These are phyloP conservation scores for Leptinotarsa defecta DNA, from an alignment of 1,140 invertebrate species.

Conservation along the genomic window DNA sequence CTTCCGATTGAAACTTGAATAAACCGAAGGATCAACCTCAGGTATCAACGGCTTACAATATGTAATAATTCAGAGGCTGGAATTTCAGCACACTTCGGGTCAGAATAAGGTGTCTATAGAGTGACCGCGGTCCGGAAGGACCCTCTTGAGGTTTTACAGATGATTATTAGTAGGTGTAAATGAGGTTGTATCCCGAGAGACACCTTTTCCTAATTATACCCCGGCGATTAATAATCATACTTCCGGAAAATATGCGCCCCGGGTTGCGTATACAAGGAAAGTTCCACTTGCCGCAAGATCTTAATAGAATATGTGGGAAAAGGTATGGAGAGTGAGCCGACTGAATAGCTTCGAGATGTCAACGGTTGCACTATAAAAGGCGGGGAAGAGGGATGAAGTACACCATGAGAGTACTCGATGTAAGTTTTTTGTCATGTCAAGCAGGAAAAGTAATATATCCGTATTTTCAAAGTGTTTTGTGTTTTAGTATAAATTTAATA, in stretches of 20 bases:
- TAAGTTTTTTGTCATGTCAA: too few species aligned
- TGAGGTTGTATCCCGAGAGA: conserved; percentile 23
- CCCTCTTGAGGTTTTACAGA: conserved; percentile 27
- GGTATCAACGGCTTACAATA: conserved; percentile 8
- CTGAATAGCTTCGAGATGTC: too few species aligned
- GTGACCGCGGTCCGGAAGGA: conserved; percentile 16
- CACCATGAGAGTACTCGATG: too few species aligned
- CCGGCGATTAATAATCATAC: conserved; percentile 24
- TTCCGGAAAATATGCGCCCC: conserved; percentile 12
- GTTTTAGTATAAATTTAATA: too few species aligned
- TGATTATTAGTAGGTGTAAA: conserved; percentile 28
- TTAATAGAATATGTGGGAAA: conserved; percentile 6
- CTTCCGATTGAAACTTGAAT: not conserved
- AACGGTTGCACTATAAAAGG: too few species aligned
- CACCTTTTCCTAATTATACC: conserved; percentile 26
- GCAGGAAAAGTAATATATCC: too few species aligned
- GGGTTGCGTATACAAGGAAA: not conserved
- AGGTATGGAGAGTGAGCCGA: too few species aligned
- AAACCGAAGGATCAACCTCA: conserved; percentile 2
- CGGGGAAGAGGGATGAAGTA: too few species aligned
- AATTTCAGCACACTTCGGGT: conserved; percentile 11
- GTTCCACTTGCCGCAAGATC: not conserved
- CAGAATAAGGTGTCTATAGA: conserved; percentile 18
- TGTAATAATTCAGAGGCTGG: conserved; percentile 3
- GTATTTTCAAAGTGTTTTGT: too few species aligned